These are phyloP conservation scores for Mythimna vitellina DNA, from an alignment of 2,888 invertebrate genomes.

Conservation along the genomic window DNA sequence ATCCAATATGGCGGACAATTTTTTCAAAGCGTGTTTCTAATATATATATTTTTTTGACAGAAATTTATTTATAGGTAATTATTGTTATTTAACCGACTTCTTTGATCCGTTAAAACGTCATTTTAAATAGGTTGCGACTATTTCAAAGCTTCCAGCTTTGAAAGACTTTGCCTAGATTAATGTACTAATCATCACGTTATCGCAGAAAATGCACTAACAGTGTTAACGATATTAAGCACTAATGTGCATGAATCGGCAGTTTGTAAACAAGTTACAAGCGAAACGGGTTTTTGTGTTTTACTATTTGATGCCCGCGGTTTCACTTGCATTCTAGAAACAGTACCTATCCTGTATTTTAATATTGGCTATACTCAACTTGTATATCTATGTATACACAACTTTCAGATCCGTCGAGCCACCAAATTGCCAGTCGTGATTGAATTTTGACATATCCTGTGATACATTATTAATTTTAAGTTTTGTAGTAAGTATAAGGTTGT, in stretches of 20 bases:
- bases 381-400: not conserved
- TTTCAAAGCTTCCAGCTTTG: not conserved
- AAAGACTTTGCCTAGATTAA: conserved; percentile 3
- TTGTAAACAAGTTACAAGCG: conserved; percentile 29
- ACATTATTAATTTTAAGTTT: too few species aligned
- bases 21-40: too few species aligned
- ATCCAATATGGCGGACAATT: too few species aligned
- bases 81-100: too few species aligned
- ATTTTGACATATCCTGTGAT: not conserved
- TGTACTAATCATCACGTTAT: conserved; percentile 23
- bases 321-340: not conserved
- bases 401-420: not conserved
- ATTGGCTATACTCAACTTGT: not conserved
- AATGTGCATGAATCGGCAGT: conserved; percentile 23
- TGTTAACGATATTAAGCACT: conserved; percentile 22
- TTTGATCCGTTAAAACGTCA: too few species aligned
- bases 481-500: not conserved
- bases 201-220: conserved; percentile 27
- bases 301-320: not conserved
- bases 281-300: conserved; percentile 1
- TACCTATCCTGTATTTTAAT: not conserved
- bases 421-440: not conserved
- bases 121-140: conserved; percentile 2
- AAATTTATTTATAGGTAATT: too few species aligned
- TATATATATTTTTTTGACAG: too few species aligned